phyloP scores from a whole-genome alignment of 2,797 vertebrate genomes.

The Ctenochaetus hawaiiensis region DNA sequence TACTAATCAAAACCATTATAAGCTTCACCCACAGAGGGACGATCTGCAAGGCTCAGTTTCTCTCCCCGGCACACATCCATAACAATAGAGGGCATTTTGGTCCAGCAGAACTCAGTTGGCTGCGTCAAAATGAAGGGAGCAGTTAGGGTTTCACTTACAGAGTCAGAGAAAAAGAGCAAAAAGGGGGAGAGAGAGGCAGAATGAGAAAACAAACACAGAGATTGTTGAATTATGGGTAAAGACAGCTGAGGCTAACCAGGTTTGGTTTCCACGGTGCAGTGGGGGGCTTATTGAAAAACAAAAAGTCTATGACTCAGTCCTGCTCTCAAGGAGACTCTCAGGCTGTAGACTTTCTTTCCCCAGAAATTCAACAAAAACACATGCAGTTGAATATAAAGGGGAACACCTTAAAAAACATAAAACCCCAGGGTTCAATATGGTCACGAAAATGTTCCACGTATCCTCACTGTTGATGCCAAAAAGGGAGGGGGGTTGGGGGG shows the following conservation, averaged over 20 bases:
- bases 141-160: slow-evolving; percentile 82
- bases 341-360: slow-evolving; percentile 69
- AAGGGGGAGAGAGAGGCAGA: slow-evolving; percentile 38
- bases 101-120: slow-evolving; percentile 74
- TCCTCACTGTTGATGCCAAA: slow-evolving; percentile 76
- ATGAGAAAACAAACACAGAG: slow-evolving; percentile 78
- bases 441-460: slow-evolving; percentile 86
- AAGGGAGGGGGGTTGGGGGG: slow-evolving; percentile 58
- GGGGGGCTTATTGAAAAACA: slow-evolving; percentile 83
- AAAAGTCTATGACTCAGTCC: slow-evolving; percentile 79
- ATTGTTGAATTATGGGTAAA: slow-evolving; percentile 85
- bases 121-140: slow-evolving; percentile 79
- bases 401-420: slow-evolving; percentile 85
- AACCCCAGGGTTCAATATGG: slow-evolving; percentile 79
- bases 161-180: slow-evolving; percentile 56
- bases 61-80: slow-evolving; percentile 65
- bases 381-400: slow-evolving; percentile 76
- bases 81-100: slow-evolving; percentile 80
- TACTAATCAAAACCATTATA: slow-evolving; percentile 70
- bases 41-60: slow-evolving; percentile 65
- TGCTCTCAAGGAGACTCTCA: slow-evolving; percentile 74
- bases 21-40: slow-evolving; percentile 61
- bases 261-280: slow-evolving; percentile 80
- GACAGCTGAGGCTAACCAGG: slow-evolving; percentile 86
- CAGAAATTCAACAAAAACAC: slow-evolving; percentile 79